Evolutionary conservation across 2,113 vertebrate genomes (phyloP), one percentile per base, ranked within the genome.

Genomic region (Eclectus roratus): DNA sequence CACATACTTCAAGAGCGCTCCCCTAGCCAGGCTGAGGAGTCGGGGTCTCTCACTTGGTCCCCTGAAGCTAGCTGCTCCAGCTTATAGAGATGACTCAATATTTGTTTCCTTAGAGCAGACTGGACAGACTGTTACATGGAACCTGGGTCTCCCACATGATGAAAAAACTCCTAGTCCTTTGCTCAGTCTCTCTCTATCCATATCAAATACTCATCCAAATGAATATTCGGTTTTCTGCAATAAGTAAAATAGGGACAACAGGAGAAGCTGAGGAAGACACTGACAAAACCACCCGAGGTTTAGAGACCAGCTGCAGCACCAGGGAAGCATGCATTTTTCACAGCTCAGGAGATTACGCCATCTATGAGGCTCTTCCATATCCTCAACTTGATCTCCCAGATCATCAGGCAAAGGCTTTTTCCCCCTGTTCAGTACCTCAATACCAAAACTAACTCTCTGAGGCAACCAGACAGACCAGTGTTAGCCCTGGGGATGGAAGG

Each of bases 91-190:
- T 1, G 2, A 17, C 29, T 28, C 35, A 27, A 10, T 41, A 64
- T 17, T 27, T 0, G 0, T 41, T 53, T 70, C 31, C 25, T 76
- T 16, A 10, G 41, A 50, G 28, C 56, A 0, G 3, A 39, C 24
- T 17, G 56, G n/a, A 66, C 31, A 64, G 47, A 55, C 23, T 20
- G 7, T 12, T 23, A 35, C 29, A 66, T 5, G 14, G 53, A 83
- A 77, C 63, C 29, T 17, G 11, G 29, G 21, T 56, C 31, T 66
- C 53, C 19, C 41, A 84, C 31, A 18, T 5, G 13, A 52, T 65
- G 41, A 18, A 66, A 65, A 74, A 80, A 27, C 20, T 46, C 56
- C 69, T 70, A 6, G 29, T 58, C 39, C 65, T 71, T 14, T 11
- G 5, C 63, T 43, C n/a, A 63, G 24, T 47, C 20, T 61, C 50